phyloP scores from a whole-genome alignment of 2,888 invertebrate species.

The Elgonia sp. region DNA sequence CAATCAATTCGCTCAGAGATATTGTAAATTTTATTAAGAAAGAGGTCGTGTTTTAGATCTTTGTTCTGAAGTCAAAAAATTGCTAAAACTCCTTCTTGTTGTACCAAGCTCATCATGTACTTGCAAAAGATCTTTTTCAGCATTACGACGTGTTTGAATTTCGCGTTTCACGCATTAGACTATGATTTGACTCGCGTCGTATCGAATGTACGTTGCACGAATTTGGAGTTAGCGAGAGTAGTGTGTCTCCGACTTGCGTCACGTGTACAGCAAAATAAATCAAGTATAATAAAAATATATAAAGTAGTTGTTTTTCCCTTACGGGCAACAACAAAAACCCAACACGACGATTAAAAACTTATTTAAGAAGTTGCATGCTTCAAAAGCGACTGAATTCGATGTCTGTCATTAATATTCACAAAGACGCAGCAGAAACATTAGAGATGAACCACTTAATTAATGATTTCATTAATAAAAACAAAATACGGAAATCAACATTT shows the following conservation, averaged over 20 bases:
- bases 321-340: too few relatives aligned
- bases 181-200: too few relatives aligned
- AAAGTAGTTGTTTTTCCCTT: too few relatives aligned
- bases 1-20: not conserved
- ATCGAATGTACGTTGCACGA: too few relatives aligned
- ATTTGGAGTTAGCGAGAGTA: too few relatives aligned
- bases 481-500: too few relatives aligned
- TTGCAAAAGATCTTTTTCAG: constrained; percentile 30
- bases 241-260: too few relatives aligned
- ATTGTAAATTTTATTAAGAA: not conserved
- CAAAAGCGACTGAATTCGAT: constrained; percentile 25
- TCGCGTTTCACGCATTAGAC: too few relatives aligned
- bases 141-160: constrained; percentile 11
- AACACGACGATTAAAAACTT: constrained; percentile 32
- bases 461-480: not conserved
- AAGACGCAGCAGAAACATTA: constrained; percentile 5
- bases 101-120: constrained; percentile 31
- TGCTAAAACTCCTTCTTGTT: constrained; percentile 2
- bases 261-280: too few relatives aligned
- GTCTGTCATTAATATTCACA: constrained; percentile 22
- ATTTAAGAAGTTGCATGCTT: constrained; percentile 27
- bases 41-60: not conserved
- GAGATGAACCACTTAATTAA: not conserved
- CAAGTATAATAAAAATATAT: too few relatives aligned
- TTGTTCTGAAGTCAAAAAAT: constrained; percentile 9